Base-by-base conservation (phyloP, 2,888 invertebrate species). In the Drosophila putrida region DNA sequence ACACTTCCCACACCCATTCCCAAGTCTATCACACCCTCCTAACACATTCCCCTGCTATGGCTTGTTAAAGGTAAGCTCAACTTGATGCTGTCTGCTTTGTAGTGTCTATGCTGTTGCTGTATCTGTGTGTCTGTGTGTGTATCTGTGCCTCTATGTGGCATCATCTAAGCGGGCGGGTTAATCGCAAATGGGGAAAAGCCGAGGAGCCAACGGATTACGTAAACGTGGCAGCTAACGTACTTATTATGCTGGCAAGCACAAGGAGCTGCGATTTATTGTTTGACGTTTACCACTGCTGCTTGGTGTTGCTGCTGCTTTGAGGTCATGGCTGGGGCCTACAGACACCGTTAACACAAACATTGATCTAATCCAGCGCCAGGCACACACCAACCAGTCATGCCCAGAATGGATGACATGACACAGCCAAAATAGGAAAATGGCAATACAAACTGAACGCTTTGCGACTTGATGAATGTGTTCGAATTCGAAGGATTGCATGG, bases 181-280 rank as follows among this genome's bases (percentile, higher is more conserved):
- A 83, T 82, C 68, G 71, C 78, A 68, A 74, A 65, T 50, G 62
- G 51, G 57, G 20, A 20, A 47, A 60, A 67, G 46, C 54, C 62
- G 66, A 69, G 60, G 61, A 71, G 78, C 69, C 73, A 78, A 80
- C 71, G 86, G 88, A 86, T 84, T 88, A 84, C 83, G 75, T 82
- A 84, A 86, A 88, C 81, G 76, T 68, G 68, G 73, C 60, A 73
- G 78, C 75, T 69, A 78, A 76, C 75, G 85, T 89, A 86, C 85
- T 86, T 86, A 86, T 89, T 86, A 86, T 86, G 85, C 85, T 89
- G 85, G 85, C 75, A 86, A 84, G 85, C 89, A 75, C 84, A 81
- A 80, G 81, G 74, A 72, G 71, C 84, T 89, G 88, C 89, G 85
- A 86, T 86, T 86, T 86, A 86, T 89, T 86, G 89, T 87, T 87